Base-by-base conservation (phyloP, 2,797 vertebrate species). In the Gymnoscopelus braueri region DNA sequence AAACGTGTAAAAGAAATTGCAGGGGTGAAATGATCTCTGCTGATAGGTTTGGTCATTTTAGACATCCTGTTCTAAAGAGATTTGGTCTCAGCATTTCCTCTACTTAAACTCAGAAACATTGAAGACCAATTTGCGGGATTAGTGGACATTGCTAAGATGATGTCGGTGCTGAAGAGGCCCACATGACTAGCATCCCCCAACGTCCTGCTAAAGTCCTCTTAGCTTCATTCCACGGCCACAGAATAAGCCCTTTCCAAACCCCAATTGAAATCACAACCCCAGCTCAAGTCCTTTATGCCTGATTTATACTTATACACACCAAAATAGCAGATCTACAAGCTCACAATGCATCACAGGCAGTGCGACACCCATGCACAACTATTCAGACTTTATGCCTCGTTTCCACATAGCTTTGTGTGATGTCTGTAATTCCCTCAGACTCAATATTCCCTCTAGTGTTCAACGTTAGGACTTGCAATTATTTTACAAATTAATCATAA, bases 41-140 rank as follows among this genome's bases (percentile, higher is more conserved):
- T 82, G 85, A 91, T 87, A 82, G 83, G 82, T 86, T 92, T 59
- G 80, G 87, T 83, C 81, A 86, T 86, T 80, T 84, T 80, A 80
- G 83, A 88, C 83, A 69, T 75, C 77, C 77, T 76, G 80, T 84
- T 83, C 83, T 81, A 85, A 74, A 81, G 83, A 89, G 77, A 85
- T 80, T 77, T 77, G 74, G 73, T 78, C 79, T 60, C 47, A 80
- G 81, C 79, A 60, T 67, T 84, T 75, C 68, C 72, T 79, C 78
- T 71, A 77, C 80, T 81, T 83, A 77, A 87, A 80, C 80, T 77
- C 67, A 89, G 75, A 88, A 77, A 81, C 80, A 85, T 75, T 78
- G 74, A 81, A 85, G 84, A 85, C 84, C 84, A 89, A 86, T 90
- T 86, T 89, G 80, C 67, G 79, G 89, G 88, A 90, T 90, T 90